Percentiles rank a stretch among this genome's conserved stretches.
phyloP scores from a whole-genome alignment of 2,888 invertebrate genomes.

The Sicus ferrugineus region DNA sequence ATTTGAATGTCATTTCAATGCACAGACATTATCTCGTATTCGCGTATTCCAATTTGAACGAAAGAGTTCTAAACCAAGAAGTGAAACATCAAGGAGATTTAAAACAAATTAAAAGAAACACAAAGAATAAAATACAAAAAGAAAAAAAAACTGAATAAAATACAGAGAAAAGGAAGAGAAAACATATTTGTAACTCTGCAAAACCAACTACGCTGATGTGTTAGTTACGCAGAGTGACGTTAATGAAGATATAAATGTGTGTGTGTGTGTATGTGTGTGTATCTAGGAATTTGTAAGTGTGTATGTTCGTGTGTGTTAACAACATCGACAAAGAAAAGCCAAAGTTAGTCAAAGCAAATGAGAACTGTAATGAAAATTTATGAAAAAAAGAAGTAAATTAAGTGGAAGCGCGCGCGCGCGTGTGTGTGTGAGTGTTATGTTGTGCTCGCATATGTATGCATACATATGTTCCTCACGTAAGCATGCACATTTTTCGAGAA shows the following conservation, averaged over 20 bases:
- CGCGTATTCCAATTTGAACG: too few relatives aligned
- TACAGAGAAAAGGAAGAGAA: too few relatives aligned
- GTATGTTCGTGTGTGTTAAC: not conserved
- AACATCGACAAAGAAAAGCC: not conserved
- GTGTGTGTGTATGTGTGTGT: constrained; percentile 16
- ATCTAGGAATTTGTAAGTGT: not conserved
- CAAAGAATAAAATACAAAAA: too few relatives aligned
- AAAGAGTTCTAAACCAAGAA: too few relatives aligned
- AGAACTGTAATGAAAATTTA: not conserved
- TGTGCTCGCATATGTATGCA: not conserved
- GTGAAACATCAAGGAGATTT: too few relatives aligned
- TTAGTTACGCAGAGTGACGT: not conserved
- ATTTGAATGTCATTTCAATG: too few relatives aligned
- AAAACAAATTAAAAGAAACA: too few relatives aligned
- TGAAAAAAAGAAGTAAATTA: not conserved
- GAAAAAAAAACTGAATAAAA: too few relatives aligned
- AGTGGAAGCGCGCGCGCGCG: not conserved
- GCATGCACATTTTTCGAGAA: not conserved
- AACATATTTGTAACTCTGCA: too few relatives aligned
- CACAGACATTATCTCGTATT: too few relatives aligned
- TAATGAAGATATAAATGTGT: not conserved
- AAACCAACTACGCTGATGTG: too few relatives aligned
- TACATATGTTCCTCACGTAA: too few relatives aligned
- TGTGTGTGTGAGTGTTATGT: constrained; percentile 8
- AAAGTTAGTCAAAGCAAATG: not conserved